Evolutionary conservation across 2,113 vertebrate species (phyloP).

Genomic region (Ammodytes marinus): DNA sequence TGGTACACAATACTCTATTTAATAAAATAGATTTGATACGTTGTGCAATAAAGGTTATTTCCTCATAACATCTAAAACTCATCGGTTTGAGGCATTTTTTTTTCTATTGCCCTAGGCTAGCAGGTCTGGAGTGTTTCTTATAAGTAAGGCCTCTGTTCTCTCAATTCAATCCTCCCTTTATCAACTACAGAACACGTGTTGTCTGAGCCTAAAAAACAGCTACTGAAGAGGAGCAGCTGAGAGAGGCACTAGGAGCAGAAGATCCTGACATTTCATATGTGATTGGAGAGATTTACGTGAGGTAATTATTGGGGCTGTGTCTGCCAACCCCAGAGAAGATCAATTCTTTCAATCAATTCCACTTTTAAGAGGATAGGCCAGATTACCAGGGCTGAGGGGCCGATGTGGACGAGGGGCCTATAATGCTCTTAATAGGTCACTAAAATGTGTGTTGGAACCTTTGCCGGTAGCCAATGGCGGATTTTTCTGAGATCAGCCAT

Average conservation of each 20-base stretch:
- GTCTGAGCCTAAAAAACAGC: slow-evolving; percentile 32
- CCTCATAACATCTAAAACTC: neutral
- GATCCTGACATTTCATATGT: slow-evolving; percentile 81
- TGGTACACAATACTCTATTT: neutral
- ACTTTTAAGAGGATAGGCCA: slow-evolving; percentile 86
- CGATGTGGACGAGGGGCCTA: slow-evolving; percentile 68
- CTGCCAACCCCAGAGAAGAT: slow-evolving; percentile 80
- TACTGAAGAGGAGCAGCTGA: slow-evolving; percentile 38
- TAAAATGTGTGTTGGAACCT: slow-evolving; percentile 83
- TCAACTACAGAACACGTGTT: slow-evolving; percentile 38
- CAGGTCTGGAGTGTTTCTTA: slow-evolving; percentile 38
- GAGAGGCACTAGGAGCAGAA: slow-evolving; percentile 39
- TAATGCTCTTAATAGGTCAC: slow-evolving; percentile 86
- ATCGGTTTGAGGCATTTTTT: neutral
- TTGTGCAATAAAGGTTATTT: slow-evolving; percentile 4
- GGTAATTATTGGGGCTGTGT: slow-evolving; percentile 83
- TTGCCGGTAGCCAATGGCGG: slow-evolving; percentile 56
- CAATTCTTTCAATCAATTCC: slow-evolving; percentile 87
- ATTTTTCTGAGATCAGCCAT: slow-evolving; percentile 67
- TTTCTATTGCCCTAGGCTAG: neutral
- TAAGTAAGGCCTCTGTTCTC: slow-evolving; percentile 23
- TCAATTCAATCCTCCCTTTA: slow-evolving; percentile 35
- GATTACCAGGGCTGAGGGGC: slow-evolving; percentile 78
- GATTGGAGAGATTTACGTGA: slow-evolving; percentile 83
- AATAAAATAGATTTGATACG: neutral